Conservation (phyloP, 2,113 vertebrate species). For the Cisticola juncidis region DNA sequence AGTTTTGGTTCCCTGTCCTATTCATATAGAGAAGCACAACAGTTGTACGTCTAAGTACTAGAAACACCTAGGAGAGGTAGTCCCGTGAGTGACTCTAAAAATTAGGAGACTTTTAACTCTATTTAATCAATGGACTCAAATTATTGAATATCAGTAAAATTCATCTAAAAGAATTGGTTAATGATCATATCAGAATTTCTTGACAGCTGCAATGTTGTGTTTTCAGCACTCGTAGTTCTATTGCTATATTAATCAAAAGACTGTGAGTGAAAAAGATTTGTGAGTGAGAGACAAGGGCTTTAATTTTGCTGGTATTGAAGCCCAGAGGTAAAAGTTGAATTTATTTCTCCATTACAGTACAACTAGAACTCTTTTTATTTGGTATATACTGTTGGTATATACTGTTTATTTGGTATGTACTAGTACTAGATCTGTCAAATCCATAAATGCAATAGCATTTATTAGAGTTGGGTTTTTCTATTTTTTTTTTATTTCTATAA, state of each 20-base stretch:
- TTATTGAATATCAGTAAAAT: neutral
- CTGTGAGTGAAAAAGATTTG: neutral
- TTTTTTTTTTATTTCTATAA: neutral
- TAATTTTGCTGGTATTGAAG: neutral
- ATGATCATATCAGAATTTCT: neutral
- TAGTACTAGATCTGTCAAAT: neutral
- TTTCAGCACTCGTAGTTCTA: neutral
- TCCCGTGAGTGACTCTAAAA: neutral
- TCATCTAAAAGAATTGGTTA: neutral
- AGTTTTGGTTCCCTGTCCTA: fast-evolving
- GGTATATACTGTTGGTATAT: neutral
- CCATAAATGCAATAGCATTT: neutral
- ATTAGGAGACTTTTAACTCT: neutral
- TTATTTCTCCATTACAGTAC: neutral
- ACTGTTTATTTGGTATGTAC: neutral
- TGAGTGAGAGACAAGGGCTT: neutral
- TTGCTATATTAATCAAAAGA: neutral
- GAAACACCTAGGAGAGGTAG: neutral
- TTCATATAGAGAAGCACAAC: neutral
- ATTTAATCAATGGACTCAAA: neutral
- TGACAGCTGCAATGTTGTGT: neutral
- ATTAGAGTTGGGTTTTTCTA: neutral
- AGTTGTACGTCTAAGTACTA: neutral
- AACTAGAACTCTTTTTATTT: neutral
- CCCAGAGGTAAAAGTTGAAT: neutral